phyloP scores from a whole-genome alignment of 2,888 invertebrate genomes.

The Chaitophorus viminalis region DNA sequence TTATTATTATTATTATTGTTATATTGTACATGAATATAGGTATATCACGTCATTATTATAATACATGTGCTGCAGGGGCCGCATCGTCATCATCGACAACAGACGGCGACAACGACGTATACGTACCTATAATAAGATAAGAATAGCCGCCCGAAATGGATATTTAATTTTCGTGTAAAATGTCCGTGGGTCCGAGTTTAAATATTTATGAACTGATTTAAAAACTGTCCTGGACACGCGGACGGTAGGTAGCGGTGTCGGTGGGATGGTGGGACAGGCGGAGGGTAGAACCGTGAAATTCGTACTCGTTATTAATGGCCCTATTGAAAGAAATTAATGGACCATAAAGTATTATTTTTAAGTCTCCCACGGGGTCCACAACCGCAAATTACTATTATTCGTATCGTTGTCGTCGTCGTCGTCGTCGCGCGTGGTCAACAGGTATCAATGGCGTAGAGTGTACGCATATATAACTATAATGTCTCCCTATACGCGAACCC shows the following conservation, averaged over 20 bases:
- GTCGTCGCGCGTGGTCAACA: background rate
- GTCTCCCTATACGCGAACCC: background rate
- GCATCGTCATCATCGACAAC: slow-evolving; percentile 2
- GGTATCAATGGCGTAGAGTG: too few relatives aligned
- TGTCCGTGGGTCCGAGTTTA: background rate
- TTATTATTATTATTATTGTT: background rate
- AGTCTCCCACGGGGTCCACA: slow-evolving; percentile 62
- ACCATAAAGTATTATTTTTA: slow-evolving; percentile 59
- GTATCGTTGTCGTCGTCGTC: slow-evolving; percentile 1
- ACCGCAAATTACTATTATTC: slow-evolving; percentile 41
- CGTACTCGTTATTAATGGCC: slow-evolving; percentile 45
- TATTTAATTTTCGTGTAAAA: slow-evolving; percentile 47
- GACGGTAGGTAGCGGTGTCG: background rate
- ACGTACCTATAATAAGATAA: too few relatives aligned
- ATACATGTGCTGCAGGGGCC: background rate
- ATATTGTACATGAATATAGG: background rate
- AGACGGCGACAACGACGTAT: background rate
- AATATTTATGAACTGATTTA: slow-evolving; percentile 52
- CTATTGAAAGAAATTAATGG: slow-evolving; percentile 60
- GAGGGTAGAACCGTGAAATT: slow-evolving; percentile 39
- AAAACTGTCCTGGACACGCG: background rate
- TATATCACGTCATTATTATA: background rate
- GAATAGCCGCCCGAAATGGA: slow-evolving; percentile 11
- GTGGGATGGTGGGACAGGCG: too few relatives aligned
- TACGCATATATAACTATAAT: too few relatives aligned